Conservation (phyloP, 2,797 vertebrate species). For the Odontamblyopus rebecca region DNA sequence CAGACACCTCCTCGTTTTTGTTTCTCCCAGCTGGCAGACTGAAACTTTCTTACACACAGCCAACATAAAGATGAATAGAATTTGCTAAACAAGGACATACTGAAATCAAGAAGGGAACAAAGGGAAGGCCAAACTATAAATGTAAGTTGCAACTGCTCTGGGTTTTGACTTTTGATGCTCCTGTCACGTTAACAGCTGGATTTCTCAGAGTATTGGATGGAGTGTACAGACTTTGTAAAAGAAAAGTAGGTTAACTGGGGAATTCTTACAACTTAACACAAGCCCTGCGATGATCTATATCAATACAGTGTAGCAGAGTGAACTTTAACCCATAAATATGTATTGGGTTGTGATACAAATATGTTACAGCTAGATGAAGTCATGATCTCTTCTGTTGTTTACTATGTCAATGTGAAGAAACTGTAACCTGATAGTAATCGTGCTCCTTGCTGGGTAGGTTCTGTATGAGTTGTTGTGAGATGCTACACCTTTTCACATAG, state of each 20-base stretch:
- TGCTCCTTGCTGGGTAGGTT: not conserved
- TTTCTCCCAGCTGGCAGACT: slow-evolving; percentile 44
- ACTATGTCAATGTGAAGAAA: slow-evolving; percentile 1
- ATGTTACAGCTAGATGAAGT: not conserved
- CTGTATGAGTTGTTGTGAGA: not conserved
- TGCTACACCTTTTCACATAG: not conserved
- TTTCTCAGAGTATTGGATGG: not conserved
- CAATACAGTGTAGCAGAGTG: not conserved
- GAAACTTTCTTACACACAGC: slow-evolving; percentile 25
- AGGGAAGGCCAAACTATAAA: slow-evolving; percentile 56
- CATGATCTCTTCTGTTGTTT: not conserved
- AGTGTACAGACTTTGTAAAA: not conserved
- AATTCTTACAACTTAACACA: not conserved
- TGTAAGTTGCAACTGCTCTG: slow-evolving; percentile 66
- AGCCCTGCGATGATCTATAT: not conserved
- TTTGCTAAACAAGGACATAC: slow-evolving; percentile 44
- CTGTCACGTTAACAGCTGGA: not conserved
- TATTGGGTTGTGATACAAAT: not conserved
- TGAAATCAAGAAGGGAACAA: slow-evolving; percentile 25
- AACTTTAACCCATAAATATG: not conserved
- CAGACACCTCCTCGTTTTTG: slow-evolving; percentile 68
- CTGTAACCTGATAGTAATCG: slow-evolving; percentile 1
- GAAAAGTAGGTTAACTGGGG: not conserved
- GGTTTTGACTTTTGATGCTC: not conserved
- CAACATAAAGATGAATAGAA: slow-evolving; percentile 30